phyloP scores from a whole-genome alignment of 2,797 vertebrate species.

The Champsocephalus gunnari region DNA sequence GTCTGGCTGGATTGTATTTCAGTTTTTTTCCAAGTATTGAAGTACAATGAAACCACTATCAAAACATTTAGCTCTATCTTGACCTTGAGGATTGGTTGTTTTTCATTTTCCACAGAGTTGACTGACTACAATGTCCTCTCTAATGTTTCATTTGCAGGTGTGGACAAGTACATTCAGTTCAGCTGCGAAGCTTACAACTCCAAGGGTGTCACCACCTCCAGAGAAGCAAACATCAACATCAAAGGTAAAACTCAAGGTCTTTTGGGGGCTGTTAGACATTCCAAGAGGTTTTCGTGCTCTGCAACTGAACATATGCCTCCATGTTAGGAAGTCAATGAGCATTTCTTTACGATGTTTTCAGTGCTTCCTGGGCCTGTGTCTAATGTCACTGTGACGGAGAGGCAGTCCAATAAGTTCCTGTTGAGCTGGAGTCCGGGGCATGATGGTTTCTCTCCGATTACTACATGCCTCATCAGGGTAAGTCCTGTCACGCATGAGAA shows the following conservation, averaged over 20 bases:
- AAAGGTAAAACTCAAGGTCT: constrained; percentile 86
- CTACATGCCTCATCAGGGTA: constrained; percentile 88
- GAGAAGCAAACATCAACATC: constrained; percentile 89
- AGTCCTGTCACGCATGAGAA: constrained; percentile 33
- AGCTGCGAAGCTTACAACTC: constrained; percentile 94
- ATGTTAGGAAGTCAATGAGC: neutral
- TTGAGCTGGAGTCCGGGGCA: constrained; percentile 91
- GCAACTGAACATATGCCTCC: neutral
- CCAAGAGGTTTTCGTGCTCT: neutral
- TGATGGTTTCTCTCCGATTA: constrained; percentile 90
- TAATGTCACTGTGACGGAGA: constrained; percentile 78
- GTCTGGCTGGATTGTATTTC: neutral
- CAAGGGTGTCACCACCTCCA: constrained; percentile 90
- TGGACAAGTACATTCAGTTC: constrained; percentile 86
- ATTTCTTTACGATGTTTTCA: constrained; percentile 50
- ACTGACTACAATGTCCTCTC: constrained; percentile 10
- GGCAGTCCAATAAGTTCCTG: constrained; percentile 81
- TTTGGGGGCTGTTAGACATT: constrained; percentile 18
- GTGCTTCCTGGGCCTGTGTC: constrained; percentile 76
- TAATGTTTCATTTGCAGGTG: constrained; percentile 80
- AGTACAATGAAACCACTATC: neutral
- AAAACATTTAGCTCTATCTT: constrained; percentile 10
- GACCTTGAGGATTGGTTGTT: constrained; percentile 30
- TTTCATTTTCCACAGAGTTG: neutral
- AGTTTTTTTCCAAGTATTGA: neutral